Evolutionary conservation across 2,113 vertebrate genomes (phyloP).

Genomic region (Mirounga angustirostris): DNA sequence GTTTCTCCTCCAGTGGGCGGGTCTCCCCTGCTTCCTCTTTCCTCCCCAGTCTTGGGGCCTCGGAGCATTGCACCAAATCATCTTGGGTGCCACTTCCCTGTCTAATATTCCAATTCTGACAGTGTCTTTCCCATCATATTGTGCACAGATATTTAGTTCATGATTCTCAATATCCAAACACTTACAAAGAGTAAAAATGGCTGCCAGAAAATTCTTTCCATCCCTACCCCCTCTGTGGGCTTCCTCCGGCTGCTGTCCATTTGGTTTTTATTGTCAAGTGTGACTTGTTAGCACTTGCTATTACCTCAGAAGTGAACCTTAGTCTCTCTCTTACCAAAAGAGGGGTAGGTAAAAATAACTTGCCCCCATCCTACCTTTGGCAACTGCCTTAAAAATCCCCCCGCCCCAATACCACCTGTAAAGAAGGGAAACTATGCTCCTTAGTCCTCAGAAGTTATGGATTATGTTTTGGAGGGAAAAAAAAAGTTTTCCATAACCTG

Average conservation of each 20-base stretch:
- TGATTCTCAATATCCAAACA: background rate
- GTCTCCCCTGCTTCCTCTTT: background rate
- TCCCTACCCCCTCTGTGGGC: background rate
- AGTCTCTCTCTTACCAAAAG: background rate
- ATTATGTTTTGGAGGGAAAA: background rate
- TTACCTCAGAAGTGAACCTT: constrained; percentile 3
- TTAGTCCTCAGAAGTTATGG: background rate
- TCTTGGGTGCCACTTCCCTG: background rate
- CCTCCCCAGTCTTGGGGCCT: background rate
- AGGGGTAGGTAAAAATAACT: background rate
- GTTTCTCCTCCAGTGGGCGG: fast-evolving
- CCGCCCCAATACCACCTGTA: background rate
- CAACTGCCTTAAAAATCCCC: background rate
- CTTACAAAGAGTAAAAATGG: background rate
- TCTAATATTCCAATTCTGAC: background rate
- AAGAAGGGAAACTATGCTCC: constrained; percentile 26
- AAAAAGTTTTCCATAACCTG: constrained; percentile 61
- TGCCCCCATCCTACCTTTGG: background rate
- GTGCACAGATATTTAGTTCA: background rate
- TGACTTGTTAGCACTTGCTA: background rate
- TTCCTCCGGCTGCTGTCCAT: background rate
- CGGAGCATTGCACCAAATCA: background rate
- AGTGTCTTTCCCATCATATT: background rate
- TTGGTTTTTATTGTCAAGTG: background rate
- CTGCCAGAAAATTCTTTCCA: background rate